These are phyloP conservation scores for Phymanthus crucifer DNA, from an alignment of 92 coral and sea anemone genomes.

Conservation along the genomic window DNA sequence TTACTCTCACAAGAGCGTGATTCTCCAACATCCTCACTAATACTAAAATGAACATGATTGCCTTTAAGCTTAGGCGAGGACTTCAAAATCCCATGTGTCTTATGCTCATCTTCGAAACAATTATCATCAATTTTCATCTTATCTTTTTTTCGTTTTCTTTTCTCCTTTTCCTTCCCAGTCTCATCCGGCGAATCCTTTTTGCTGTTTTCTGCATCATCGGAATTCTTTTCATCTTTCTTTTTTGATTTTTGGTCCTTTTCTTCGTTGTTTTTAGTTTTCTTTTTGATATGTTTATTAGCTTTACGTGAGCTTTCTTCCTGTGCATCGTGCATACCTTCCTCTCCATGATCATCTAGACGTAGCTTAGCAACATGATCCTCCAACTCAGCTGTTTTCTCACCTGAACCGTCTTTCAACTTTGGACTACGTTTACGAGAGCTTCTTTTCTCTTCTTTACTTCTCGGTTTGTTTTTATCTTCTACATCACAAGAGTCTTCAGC, in stretches of 20 bases:
- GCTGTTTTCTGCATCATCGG: slow-evolving; percentile 10
- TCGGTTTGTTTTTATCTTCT: neutral
- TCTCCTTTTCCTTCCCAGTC: slow-evolving; percentile 26
- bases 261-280: slow-evolving; percentile 20
- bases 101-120: slow-evolving; percentile 8
- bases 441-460: slow-evolving; percentile 16
- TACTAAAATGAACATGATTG: slow-evolving; percentile 26
- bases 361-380: slow-evolving; percentile 23
- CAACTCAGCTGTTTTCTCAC: slow-evolving; percentile 32
- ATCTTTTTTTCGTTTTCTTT: slow-evolving; percentile 25
- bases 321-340: slow-evolving; percentile 10
- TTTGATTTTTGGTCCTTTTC: slow-evolving; percentile 25
- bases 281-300: neutral
- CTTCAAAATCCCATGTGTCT: slow-evolving; percentile 24
- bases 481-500: neutral
- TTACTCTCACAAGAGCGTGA: slow-evolving; percentile 1
- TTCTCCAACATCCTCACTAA: slow-evolving; percentile 15
- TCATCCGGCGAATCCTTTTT: slow-evolving; percentile 26
- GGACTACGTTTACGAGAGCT: slow-evolving; percentile 8
- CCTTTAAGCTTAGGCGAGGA: slow-evolving; percentile 6
- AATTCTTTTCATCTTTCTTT: slow-evolving; percentile 35
- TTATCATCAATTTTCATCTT: slow-evolving; percentile 6
- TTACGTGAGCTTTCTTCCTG: slow-evolving; percentile 17
- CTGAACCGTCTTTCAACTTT: slow-evolving; percentile 21
- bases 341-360: neutral